phyloP scores from a whole-genome alignment of 2,888 invertebrate genomes.

The Micropterix aruncella region DNA sequence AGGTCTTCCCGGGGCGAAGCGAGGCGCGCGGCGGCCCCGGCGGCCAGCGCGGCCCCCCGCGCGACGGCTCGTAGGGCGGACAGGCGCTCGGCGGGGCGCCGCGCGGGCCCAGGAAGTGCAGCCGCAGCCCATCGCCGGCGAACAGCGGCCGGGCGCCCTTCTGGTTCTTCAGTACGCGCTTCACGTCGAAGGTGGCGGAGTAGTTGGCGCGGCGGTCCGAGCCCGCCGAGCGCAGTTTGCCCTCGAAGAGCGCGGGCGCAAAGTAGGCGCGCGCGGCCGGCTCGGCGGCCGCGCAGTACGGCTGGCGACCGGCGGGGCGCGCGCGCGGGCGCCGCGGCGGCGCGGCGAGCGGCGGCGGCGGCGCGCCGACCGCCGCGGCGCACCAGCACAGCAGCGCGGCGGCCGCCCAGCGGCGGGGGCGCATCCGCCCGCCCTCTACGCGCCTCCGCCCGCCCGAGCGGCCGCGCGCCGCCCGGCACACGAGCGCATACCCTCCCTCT shows the following conservation, averaged over 20 bases:
- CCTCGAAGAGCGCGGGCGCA: constrained; percentile 52
- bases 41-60: constrained; percentile 8
- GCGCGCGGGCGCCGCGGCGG: background rate
- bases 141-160: constrained; percentile 28
- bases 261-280: constrained; percentile 47
- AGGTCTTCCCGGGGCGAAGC: constrained; percentile 39
- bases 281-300: constrained; percentile 46
- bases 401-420: background rate
- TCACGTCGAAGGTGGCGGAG: constrained; percentile 51
- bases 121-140: constrained; percentile 13
- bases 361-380: background rate
- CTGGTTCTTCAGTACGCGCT: constrained; percentile 45
- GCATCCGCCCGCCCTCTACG: background rate
- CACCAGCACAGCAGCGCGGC: background rate
- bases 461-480: background rate
- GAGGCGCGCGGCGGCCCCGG: constrained; percentile 36
- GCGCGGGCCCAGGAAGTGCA: background rate
- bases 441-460: background rate
- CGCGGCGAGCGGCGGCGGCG: background rate
- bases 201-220: constrained; percentile 41
- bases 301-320: constrained; percentile 14
- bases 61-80: background rate
- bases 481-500: background rate
- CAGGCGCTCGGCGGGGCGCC: background rate
- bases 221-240: constrained; percentile 45